phyloP scores from a whole-genome alignment of 2,797 vertebrate genomes.

The Xyrichtys novacula region DNA sequence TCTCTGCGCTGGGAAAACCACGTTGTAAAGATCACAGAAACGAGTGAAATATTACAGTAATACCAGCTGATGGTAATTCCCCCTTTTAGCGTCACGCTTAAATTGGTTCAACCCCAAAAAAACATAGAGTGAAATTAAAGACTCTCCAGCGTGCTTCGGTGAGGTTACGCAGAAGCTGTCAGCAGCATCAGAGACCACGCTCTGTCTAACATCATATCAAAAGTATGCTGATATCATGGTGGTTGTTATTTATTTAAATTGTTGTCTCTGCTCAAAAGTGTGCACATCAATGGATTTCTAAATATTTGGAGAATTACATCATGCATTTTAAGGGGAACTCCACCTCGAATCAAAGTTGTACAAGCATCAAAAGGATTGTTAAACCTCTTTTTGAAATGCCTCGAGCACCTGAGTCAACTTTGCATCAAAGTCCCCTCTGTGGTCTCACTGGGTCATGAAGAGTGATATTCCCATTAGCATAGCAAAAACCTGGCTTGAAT shows the following conservation, averaged over 20 bases:
- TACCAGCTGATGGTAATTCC: slow-evolving; percentile 50
- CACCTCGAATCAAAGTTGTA: neutral
- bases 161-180: slow-evolving; percentile 26
- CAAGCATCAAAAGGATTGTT: slow-evolving; percentile 1
- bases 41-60: slow-evolving; percentile 48
- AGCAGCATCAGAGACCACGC: slow-evolving; percentile 10
- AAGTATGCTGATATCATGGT: slow-evolving; percentile 2
- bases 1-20: slow-evolving; percentile 41
- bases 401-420: neutral
- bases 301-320: slow-evolving; percentile 10
- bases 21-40: slow-evolving; percentile 46
- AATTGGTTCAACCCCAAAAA: slow-evolving; percentile 20
- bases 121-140: slow-evolving; percentile 3
- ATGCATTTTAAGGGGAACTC: slow-evolving; percentile 1
- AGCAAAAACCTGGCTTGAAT: slow-evolving; percentile 3
- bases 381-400: slow-evolving; percentile 1
- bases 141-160: neutral
- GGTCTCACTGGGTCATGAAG: neutral
- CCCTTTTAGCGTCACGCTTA: slow-evolving; percentile 19
- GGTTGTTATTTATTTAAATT: slow-evolving; percentile 1
- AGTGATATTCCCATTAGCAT: neutral
- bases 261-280: neutral
- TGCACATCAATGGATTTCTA: slow-evolving; percentile 6
- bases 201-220: slow-evolving; percentile 29
- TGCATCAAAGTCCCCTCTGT: neutral